Percentiles rank a stretch among this genome's conserved stretches.
phyloP scores from a whole-genome alignment of 2,113 vertebrate species.

The Gobiocypris rarus region DNA sequence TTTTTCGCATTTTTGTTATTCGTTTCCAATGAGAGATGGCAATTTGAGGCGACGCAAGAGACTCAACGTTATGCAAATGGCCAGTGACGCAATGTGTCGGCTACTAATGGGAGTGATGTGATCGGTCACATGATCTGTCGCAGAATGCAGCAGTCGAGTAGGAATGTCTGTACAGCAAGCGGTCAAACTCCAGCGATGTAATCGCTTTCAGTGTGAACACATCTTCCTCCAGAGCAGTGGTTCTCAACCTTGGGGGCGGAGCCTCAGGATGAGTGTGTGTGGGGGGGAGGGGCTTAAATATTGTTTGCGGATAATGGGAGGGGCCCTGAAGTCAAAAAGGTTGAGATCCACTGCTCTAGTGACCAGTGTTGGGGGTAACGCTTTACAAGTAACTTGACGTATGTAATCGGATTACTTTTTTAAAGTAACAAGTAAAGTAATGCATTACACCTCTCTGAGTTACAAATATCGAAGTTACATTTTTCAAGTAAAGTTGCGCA shows the following conservation, averaged over 20 bases:
- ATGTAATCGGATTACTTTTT: too few species aligned
- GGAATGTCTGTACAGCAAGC: not conserved
- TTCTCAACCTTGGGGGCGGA: too few species aligned
- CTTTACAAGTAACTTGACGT: too few species aligned
- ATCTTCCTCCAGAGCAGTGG: not conserved
- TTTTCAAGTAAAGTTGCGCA: too few species aligned
- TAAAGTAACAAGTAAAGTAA: too few species aligned
- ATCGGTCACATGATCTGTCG: not conserved
- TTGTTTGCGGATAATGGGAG: too few species aligned
- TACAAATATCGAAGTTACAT: too few species aligned
- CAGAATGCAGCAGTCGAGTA: not conserved
- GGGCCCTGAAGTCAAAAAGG: too few species aligned
- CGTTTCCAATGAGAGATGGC: not conserved
- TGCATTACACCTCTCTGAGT: too few species aligned
- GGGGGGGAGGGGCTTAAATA: too few species aligned
- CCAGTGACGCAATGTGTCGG: not conserved
- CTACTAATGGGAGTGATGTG: not conserved
- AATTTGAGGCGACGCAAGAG: not conserved
- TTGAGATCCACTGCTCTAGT: not conserved
- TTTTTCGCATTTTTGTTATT: not conserved
- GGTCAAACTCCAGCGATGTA: not conserved
- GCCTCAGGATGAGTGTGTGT: too few species aligned
- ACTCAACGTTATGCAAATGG: constrained; percentile 18
- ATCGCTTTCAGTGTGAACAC: not conserved
- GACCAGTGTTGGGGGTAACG: not conserved